Base-by-base conservation (phyloP, 2,888 invertebrate species). In the Mythimna impura region DNA sequence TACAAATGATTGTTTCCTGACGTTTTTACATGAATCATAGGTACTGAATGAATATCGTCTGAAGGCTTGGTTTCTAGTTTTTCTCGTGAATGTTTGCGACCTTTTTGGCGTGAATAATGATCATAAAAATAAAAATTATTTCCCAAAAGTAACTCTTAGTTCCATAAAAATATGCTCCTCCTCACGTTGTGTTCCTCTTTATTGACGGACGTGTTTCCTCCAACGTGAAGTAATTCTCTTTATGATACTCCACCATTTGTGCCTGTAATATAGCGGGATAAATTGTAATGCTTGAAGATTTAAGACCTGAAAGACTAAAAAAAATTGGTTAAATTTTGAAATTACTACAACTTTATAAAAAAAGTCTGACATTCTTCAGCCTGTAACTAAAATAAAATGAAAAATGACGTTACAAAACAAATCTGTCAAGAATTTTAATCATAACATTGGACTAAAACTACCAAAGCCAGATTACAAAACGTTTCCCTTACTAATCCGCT, bases 401-500 rank as follows among this genome's bases (percentile, higher is more conserved):
- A 40, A 61, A 60, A 43, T 69, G 9, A 36, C n/a, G 5, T 22
- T 5, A 52, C 6, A 6, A 58, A 58, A 20, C 22, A n/a, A 76
- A 52, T 25, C 9, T 17, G 10, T 20, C 0, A 30, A 22, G 10
- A 60, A 4, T 50, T 22, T 64, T 30, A 65, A 50, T 30, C 7
- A 17, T 25, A 52, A 10, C 50, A 22, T 40, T 34, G 6, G 8
- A 50, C 5, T 20, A 65, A 30, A 30, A 30, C 2, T 30, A 30
- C 30, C 30, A 30, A 50, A 30, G 1, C 8, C 20, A 2, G 20
- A 68, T 73, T 77, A 74, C 47, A 43, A n/a, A 64, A 73, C 25
- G 57, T 69, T 55, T 60, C 17, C 4, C 30, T 50, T 14, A 68
- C 55, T 57, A 82, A 71, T 76, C 61, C 22, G 10, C 25, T 78